A percentile compares a stretch with the other conserved stretches of the same genome.
phyloP scores from a whole-genome alignment of 2,888 invertebrate genomes.

The Protophormia terraenovae region DNA sequence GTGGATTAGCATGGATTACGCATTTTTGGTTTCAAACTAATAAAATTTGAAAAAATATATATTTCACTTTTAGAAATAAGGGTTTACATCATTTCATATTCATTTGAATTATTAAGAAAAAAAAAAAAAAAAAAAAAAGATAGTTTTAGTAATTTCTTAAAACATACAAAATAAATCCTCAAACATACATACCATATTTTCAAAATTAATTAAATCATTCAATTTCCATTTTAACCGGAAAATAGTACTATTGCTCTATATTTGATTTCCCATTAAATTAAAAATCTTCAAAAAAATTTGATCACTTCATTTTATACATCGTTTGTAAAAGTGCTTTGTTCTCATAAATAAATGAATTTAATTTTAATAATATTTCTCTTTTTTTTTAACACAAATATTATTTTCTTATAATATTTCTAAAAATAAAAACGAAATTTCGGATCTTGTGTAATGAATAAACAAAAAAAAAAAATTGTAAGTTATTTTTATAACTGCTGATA shows the following conservation, averaged over 20 bases:
- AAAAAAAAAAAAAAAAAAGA: no score
- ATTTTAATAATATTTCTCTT: conserved; percentile 47
- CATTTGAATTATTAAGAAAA: no score
- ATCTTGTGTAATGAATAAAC: conserved; percentile 47
- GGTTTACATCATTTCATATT: neutral
- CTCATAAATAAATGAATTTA: neutral
- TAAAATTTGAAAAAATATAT: neutral
- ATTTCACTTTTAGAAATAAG: neutral
- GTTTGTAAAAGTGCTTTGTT: no score
- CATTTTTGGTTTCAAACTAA: neutral
- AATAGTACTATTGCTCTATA: no score
- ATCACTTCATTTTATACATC: neutral
- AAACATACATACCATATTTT: no score
- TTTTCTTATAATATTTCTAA: conserved; percentile 26
- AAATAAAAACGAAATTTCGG: conserved; percentile 50
- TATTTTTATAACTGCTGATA: conserved; percentile 14
- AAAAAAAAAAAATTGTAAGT: conserved; percentile 63
- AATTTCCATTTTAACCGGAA: no score
- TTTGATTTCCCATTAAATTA: neutral
- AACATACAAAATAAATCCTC: no score
- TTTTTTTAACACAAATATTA: conserved; percentile 27
- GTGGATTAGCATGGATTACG: no score
- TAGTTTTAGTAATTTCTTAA: no score
- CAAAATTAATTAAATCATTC: no score
- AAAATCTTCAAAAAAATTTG: neutral